Conservation (phyloP, 2,888 invertebrate species). For the Catonia carolina region DNA sequence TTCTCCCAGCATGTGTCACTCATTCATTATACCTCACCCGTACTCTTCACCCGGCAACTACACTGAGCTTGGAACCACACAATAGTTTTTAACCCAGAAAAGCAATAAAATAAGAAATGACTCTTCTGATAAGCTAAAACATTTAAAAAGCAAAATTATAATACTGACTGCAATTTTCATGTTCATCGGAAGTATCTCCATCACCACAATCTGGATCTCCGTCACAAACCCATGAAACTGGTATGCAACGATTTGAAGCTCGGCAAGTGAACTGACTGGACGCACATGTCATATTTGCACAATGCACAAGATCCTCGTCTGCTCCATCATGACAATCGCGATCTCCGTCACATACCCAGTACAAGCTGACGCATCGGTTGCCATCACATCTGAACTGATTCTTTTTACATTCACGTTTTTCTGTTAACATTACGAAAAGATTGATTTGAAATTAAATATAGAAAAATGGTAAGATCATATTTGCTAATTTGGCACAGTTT, state of each 20-base stretch:
- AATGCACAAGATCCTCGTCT: constrained; percentile 57
- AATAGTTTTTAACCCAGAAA: too few relatives aligned
- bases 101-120: too few relatives aligned
- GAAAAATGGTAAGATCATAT: too few relatives aligned
- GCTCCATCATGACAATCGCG: constrained; percentile 65
- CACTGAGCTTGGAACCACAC: too few relatives aligned
- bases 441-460: too few relatives aligned
- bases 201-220: constrained; percentile 58
- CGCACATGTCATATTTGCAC: constrained; percentile 51
- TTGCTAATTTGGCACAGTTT: too few relatives aligned
- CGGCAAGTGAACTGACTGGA: constrained; percentile 54
- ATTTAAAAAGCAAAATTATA: too few relatives aligned
- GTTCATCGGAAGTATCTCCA: constrained; percentile 57
- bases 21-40: too few relatives aligned
- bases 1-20: too few relatives aligned
- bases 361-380: constrained; percentile 56
- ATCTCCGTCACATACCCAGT: constrained; percentile 50
- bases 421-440: constrained; percentile 14
- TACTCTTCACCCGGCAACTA: too few relatives aligned
- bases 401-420: constrained; percentile 34
- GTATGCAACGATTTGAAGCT: constrained; percentile 54
- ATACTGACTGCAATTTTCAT: constrained; percentile 46
- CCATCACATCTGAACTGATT: constrained; percentile 56
- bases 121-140: too few relatives aligned
- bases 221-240: constrained; percentile 64